Conservation (phyloP, 2,888 invertebrate species). For the Hyalella azteca region DNA sequence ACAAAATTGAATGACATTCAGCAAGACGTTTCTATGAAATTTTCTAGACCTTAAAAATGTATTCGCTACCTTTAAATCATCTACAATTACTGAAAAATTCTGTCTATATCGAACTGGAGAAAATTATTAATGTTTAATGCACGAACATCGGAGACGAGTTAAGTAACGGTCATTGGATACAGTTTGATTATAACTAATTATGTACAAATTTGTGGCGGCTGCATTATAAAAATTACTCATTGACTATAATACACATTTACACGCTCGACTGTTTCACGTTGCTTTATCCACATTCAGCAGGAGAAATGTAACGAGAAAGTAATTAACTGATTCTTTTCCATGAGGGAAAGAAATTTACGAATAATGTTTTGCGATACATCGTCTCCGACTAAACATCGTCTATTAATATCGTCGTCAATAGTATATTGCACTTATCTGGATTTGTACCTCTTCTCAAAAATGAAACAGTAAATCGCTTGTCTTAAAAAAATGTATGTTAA, state of each 20-base stretch:
- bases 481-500: too few relatives aligned
- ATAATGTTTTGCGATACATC: too few relatives aligned
- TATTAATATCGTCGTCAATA: too few relatives aligned
- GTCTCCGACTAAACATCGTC: too few relatives aligned
- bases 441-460: too few relatives aligned
- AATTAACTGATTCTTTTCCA: too few relatives aligned
- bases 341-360: too few relatives aligned
- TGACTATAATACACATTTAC: slow-evolving; percentile 25
- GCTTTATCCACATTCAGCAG: too few relatives aligned
- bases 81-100: slow-evolving; percentile 30
- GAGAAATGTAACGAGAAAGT: too few relatives aligned
- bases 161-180: slow-evolving; percentile 28
- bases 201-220: slow-evolving; percentile 5
- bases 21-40: neutral
- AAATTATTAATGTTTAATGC: slow-evolving; percentile 27
- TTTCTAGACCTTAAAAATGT: neutral
- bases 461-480: too few relatives aligned
- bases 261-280: too few relatives aligned
- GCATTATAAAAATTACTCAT: slow-evolving; percentile 21
- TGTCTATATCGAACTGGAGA: neutral
- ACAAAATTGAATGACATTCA: neutral
- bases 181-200: slow-evolving; percentile 26
- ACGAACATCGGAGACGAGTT: slow-evolving; percentile 33
- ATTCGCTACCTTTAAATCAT: neutral
- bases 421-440: too few relatives aligned